phyloP scores from a whole-genome alignment of 2,888 invertebrate genomes.

The Ethmia dodecea region DNA sequence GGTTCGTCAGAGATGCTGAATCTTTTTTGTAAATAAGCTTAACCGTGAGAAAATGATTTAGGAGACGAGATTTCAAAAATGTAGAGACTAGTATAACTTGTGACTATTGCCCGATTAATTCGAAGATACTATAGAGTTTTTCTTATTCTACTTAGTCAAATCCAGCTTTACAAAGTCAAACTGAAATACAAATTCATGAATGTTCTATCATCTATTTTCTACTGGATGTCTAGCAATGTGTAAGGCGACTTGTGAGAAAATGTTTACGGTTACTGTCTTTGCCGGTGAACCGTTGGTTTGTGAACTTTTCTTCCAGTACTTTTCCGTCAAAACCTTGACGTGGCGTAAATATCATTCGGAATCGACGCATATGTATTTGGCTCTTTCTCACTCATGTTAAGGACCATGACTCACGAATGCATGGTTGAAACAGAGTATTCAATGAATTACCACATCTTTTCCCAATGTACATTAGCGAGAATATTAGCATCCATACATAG shows the following conservation, averaged over 20 bases:
- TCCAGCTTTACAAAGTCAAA: too few relatives aligned
- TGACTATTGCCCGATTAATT: too few relatives aligned
- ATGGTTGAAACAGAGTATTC: neutral
- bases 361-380: constrained; percentile 28
- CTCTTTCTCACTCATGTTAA: constrained; percentile 26
- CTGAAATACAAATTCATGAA: too few relatives aligned
- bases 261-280: constrained; percentile 35
- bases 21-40: constrained; percentile 39
- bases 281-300: constrained; percentile 29
- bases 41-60: constrained; percentile 1
- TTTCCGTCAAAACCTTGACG: constrained; percentile 51
- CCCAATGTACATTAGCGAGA: too few relatives aligned
- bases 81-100: too few relatives aligned
- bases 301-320: constrained; percentile 56
- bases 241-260: constrained; percentile 27
- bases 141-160: too few relatives aligned
- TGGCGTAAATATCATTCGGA: constrained; percentile 30
- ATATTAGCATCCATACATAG: too few relatives aligned
- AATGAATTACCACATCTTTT: too few relatives aligned
- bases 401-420: neutral
- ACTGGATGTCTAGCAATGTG: too few relatives aligned
- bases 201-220: too few relatives aligned
- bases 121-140: too few relatives aligned
- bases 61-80: too few relatives aligned
- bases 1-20: constrained; percentile 40